phyloP scores from a whole-genome alignment of 2,113 vertebrate species.

The Hystrix brachyura region DNA sequence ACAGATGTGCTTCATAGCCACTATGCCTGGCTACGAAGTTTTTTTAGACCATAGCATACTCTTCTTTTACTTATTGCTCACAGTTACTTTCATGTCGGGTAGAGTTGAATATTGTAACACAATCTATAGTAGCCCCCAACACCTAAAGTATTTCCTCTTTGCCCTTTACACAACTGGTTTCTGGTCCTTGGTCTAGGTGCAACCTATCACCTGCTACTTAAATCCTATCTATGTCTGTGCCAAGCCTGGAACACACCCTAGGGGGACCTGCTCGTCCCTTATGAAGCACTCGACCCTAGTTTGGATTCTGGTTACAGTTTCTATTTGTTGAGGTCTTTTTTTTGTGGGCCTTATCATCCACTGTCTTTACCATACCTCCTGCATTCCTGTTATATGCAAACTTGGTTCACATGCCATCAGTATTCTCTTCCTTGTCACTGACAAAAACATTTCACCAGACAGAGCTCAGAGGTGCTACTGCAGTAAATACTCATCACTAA shows the following conservation, averaged over 20 bases:
- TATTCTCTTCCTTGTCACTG: neutral
- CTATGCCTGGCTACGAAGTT: neutral
- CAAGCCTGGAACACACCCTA: neutral
- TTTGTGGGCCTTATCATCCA: neutral
- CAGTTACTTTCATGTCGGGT: neutral
- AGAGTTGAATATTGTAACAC: neutral
- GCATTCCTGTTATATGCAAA: neutral
- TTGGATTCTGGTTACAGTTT: neutral
- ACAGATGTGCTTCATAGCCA: neutral
- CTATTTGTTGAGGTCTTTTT: neutral
- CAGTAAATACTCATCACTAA: neutral
- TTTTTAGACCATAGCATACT: neutral
- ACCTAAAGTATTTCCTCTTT: conserved; percentile 1
- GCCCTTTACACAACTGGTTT: neutral
- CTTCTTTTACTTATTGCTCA: neutral
- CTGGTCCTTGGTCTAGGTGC: neutral
- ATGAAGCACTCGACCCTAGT: neutral
- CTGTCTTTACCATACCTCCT: neutral
- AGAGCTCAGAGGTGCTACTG: neutral
- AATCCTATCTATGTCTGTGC: neutral
- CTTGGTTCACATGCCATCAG: neutral
- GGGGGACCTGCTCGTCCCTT: neutral
- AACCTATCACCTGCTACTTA: neutral
- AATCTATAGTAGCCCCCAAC: neutral
- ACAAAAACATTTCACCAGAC: neutral